Conservation (phyloP, 1,140 invertebrate genomes). For the Trachymyrmex septentrionalis region DNA sequence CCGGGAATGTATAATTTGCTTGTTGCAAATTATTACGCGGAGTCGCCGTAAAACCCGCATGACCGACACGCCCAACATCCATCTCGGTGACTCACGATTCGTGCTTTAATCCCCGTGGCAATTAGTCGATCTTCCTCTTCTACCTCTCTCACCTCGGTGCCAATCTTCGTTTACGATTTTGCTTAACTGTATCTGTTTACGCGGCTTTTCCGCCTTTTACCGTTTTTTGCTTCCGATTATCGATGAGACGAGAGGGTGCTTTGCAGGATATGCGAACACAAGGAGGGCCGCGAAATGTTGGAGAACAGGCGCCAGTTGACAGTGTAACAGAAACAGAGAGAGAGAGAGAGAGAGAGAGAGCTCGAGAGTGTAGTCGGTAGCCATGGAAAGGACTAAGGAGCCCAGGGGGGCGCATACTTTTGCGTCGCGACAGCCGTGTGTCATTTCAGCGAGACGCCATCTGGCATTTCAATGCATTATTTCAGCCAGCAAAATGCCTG, state of each 20-base stretch:
- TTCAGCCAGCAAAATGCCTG: slow-evolving; percentile 83
- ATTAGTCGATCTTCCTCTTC: neutral
- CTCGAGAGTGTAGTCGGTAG: slow-evolving; percentile 51
- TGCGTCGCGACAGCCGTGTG: slow-evolving; percentile 82
- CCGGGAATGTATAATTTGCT: slow-evolving; percentile 39
- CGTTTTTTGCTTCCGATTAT: slow-evolving; percentile 20
- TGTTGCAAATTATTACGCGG: slow-evolving; percentile 21
- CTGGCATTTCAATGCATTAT: slow-evolving; percentile 86
- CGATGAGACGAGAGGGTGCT: slow-evolving; percentile 62
- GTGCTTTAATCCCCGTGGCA: slow-evolving; percentile 13
- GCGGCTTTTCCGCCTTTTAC: slow-evolving; percentile 1
- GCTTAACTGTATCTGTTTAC: neutral
- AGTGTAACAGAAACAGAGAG: neutral
- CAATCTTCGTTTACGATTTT: slow-evolving; percentile 17
- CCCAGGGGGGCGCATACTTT: slow-evolving; percentile 73
- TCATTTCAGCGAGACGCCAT: slow-evolving; percentile 84
- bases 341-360: neutral
- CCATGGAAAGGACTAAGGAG: slow-evolving; percentile 34
- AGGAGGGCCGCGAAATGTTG: slow-evolving; percentile 8
- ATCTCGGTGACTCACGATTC: slow-evolving; percentile 20
- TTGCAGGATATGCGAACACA: slow-evolving; percentile 36
- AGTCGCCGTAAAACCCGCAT: slow-evolving; percentile 25
- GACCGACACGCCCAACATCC: slow-evolving; percentile 18
- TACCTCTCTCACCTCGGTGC: neutral
- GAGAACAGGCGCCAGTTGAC: neutral